Base-by-base conservation (phyloP, 2,888 invertebrate species). In the Ichneumon xanthorius region DNA sequence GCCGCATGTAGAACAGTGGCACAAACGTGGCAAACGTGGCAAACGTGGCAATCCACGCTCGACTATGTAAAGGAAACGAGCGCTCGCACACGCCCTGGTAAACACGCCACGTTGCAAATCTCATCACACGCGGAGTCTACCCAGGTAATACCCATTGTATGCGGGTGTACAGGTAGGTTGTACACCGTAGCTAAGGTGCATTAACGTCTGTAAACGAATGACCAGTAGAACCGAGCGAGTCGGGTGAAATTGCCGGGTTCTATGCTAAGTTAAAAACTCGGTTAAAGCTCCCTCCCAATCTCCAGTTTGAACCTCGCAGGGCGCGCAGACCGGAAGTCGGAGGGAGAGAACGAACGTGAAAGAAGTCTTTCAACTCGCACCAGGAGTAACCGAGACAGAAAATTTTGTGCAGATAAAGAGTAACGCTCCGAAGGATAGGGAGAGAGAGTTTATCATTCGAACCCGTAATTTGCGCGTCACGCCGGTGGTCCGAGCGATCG, bases 71-170 rank as follows among this genome's bases (percentile, higher is more conserved):
- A 72, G 73, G 45, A 53, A 80, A 76, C 61, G 40, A 53, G 68
- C 63, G 50, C 67, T 72, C 72, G 76, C 72, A 73, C 61, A 77
- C 77, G 72, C 67, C 65, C 58, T 67, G 67, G 72, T 84, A 77
- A 84, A 61, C 61, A 68, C 72, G 76, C 65, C 77, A 77, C 76
- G 80, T 80, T 80, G 75, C 80, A 30, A 77, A 77, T 80, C 78
- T 37, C 40, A 76, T 65, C 76, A 30, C 53, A 11, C 76, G 37
- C 48, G 9, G 5, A 4, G 11, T 9, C 37, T 26, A 26, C 58
- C 37, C 30, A 63, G n/a, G 61, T 61, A 70, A 63, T 50, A 33
- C 48, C 55, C 11, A 75, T 75, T 75, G 48, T 75, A 16, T 33
- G 26, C 61, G 33, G 61, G 26, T 5, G 30, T n/a, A 63, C 16